Evolutionary conservation across 2,888 invertebrate species (phyloP).

Genomic region (Theodoxus fluviatilis): DNA sequence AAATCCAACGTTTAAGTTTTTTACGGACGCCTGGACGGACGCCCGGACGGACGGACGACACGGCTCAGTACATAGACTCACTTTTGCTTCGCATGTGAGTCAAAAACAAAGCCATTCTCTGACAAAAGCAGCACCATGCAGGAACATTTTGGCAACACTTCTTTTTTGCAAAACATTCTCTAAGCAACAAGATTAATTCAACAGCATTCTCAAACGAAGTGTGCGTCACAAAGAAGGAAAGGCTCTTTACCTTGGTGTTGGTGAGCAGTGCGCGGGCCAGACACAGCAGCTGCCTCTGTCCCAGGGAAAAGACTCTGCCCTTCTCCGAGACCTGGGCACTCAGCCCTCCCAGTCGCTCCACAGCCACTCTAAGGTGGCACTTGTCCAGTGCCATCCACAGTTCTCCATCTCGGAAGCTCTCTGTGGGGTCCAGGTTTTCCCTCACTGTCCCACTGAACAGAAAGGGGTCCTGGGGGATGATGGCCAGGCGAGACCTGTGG

Average conservation of each 20-base stretch:
- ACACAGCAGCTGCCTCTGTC: slow-evolving; percentile 88
- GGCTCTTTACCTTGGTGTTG: slow-evolving; percentile 89
- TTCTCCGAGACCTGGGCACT: slow-evolving; percentile 73
- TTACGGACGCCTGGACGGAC: too few relatives aligned
- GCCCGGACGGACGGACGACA: too few relatives aligned
- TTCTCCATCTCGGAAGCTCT: slow-evolving; percentile 76
- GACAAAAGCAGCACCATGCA: too few relatives aligned
- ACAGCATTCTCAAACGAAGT: too few relatives aligned
- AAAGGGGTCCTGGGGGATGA: slow-evolving; percentile 94
- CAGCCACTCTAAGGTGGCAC: slow-evolving; percentile 75
- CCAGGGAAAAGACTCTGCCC: slow-evolving; percentile 81
- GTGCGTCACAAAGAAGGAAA: too few relatives aligned
- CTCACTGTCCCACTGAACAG: slow-evolving; percentile 86
- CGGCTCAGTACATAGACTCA: too few relatives aligned
- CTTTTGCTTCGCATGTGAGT: too few relatives aligned
- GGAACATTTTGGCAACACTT: too few relatives aligned
- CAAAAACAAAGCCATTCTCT: too few relatives aligned
- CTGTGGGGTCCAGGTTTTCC: slow-evolving; percentile 87
- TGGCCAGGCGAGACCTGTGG: slow-evolving; percentile 80
- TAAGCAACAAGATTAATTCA: too few relatives aligned
- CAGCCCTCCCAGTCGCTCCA: slow-evolving; percentile 80
- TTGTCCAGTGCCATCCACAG: slow-evolving; percentile 81
- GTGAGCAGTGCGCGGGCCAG: slow-evolving; percentile 85
- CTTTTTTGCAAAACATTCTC: too few relatives aligned
- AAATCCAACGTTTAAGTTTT: too few relatives aligned